phyloP scores from a whole-genome alignment of 2,888 invertebrate genomes.

The Vesta saturnalis region DNA sequence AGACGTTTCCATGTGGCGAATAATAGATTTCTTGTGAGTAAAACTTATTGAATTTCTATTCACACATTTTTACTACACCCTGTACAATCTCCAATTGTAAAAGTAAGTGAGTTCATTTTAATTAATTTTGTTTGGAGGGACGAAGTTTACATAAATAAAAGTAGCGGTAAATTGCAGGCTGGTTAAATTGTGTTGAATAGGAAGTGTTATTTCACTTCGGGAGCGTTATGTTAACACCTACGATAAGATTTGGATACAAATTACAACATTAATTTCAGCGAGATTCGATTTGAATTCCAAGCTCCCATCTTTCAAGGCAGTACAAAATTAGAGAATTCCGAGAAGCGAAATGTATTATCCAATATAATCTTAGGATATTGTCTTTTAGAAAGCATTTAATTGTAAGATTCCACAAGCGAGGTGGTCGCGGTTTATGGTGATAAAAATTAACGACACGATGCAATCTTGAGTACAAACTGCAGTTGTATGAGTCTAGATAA shows the following conservation, averaged over 20 bases:
- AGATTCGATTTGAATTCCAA: slow-evolving; percentile 48
- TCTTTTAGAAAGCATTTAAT: slow-evolving; percentile 56
- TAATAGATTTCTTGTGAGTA: no score
- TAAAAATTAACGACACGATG: slow-evolving; percentile 19
- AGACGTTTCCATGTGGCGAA: no score
- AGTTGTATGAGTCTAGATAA: slow-evolving; percentile 22
- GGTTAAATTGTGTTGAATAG: slow-evolving; percentile 1
- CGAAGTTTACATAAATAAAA: neutral
- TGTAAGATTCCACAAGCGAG: slow-evolving; percentile 49
- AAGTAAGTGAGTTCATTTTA: no score
- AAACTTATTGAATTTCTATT: no score
- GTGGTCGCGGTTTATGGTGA: slow-evolving; percentile 27
- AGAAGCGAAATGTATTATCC: slow-evolving; percentile 58
- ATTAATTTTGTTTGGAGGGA: neutral
- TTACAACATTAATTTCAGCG: slow-evolving; percentile 48
- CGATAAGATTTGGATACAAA: slow-evolving; percentile 45
- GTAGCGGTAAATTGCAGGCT: neutral
- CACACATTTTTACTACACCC: no score
- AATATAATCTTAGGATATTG: slow-evolving; percentile 60
- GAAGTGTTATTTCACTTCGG: slow-evolving; percentile 20
- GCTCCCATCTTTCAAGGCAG: slow-evolving; percentile 43
- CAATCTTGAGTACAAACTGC: slow-evolving; percentile 21
- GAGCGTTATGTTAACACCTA: slow-evolving; percentile 36
- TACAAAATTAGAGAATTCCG: slow-evolving; percentile 57
- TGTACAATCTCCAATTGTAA: neutral